phyloP scores from a whole-genome alignment of 2,797 vertebrate genomes.

The Danio jaintianensis region DNA sequence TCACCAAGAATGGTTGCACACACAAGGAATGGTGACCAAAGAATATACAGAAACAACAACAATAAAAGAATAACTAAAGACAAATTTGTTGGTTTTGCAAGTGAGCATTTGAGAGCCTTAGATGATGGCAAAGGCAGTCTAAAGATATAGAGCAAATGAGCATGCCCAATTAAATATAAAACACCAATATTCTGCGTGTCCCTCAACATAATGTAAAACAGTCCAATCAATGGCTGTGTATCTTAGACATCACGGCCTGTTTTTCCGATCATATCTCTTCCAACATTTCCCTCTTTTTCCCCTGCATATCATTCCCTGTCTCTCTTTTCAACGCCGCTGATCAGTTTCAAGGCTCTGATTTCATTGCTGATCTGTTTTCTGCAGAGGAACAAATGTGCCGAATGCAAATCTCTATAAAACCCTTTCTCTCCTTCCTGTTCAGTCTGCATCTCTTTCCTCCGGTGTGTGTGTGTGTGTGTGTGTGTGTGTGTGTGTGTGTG shows the following conservation, averaged over 20 bases:
- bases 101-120: neutral
- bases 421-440: slow-evolving; percentile 14
- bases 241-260: slow-evolving; percentile 3
- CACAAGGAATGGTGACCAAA: too few species aligned
- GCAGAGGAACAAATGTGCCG: slow-evolving; percentile 24
- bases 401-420: slow-evolving; percentile 35
- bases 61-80: too few species aligned
- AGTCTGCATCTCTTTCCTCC: slow-evolving; percentile 22
- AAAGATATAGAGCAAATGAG: neutral
- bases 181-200: neutral
- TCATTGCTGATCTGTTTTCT: slow-evolving; percentile 30
- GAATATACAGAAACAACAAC: too few species aligned
- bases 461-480: neutral
- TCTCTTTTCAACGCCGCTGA: neutral
- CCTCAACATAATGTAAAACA: neutral
- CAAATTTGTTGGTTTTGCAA: too few species aligned
- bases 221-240: neutral
- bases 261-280: neutral
- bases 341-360: slow-evolving; percentile 39
- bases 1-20: too few species aligned
- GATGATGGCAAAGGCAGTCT: neutral
- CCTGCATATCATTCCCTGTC: neutral
- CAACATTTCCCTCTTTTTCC: neutral
- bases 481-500: neutral
- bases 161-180: neutral